Evolutionary conservation across 1,140 invertebrate species (phyloP), one percentile per base, ranked within the genome.

Genomic region (Cotesia vestalis): DNA sequence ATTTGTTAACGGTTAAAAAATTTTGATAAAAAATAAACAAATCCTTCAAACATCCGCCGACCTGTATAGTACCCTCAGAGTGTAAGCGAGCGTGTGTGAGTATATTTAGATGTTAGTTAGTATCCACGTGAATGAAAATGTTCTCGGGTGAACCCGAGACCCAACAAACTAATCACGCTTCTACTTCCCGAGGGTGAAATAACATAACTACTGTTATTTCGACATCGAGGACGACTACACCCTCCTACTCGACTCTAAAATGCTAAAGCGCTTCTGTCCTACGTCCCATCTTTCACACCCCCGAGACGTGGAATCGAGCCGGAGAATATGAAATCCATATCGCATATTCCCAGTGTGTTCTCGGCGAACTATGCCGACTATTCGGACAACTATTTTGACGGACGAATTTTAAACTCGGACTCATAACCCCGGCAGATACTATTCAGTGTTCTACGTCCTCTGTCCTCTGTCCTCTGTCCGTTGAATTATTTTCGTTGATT

Each of bases 131-230:
- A 71, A 71, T 71, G 69, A 71, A 71, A 71, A 71, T 71, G 69
- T 71, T 57, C 69, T 46, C 62, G 59, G 60, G 36, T 27, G 40
- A 70, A 70, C 69, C 51, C 60, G 55, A 66, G 62, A 71, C 52
- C 62, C 51, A 36, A 55, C 53, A 53, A 71, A 71, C 69, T 71
- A 71, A 71, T 71, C 69, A 71, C 69, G 35, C 62, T 53, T 71
- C 64, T 61, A 71, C 69, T 63, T 64, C 61, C 69, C 69, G 4
- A 34, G 69, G 69, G 69, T 36, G 17, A 64, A 71, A 71, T 71
- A 71, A 71, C 35, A 35, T 27, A 27, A 59, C 17, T 17, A 59
- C 57, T 14, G n/a, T n/a, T 17, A 20, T 20, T 59, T 59, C 57
- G 14, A 59, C 57, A 59, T 59, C 27, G 6, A 46, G 11, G 6